A percentile compares a stretch with the other conserved stretches of the same genome.
Evolutionary conservation across 2,888 invertebrate genomes (phyloP).

Genomic region (Ormyrus labotus): DNA sequence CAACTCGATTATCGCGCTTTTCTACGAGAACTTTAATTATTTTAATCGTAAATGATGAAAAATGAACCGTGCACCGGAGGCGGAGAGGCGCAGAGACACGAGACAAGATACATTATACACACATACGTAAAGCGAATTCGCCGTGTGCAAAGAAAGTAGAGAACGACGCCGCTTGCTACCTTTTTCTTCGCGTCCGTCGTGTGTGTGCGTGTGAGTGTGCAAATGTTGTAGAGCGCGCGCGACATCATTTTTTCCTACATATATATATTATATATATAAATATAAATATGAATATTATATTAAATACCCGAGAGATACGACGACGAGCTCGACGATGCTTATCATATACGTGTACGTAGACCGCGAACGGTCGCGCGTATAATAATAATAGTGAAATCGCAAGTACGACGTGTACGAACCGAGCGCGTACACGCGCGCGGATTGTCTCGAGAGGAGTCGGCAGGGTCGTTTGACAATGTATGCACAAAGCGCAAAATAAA

Average conservation of each 20-base stretch:
- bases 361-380: neutral
- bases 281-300: slow-evolving; percentile 3
- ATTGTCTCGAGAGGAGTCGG: neutral
- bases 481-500: slow-evolving; percentile 32
- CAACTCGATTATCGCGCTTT: slow-evolving; percentile 41
- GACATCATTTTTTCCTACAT: slow-evolving; percentile 40
- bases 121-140: no score
- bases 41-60: neutral
- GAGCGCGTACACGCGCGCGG: neutral
- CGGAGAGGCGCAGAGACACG: no score
- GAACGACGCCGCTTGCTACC: neutral
- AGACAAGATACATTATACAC: no score
- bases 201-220: slow-evolving; percentile 8
- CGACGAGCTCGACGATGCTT: slow-evolving; percentile 17
- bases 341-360: neutral
- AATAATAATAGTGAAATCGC: neutral
- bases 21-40: slow-evolving; percentile 31
- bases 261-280: slow-evolving; percentile 19
- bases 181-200: slow-evolving; percentile 33
- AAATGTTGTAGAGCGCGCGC: slow-evolving; percentile 27
- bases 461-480: slow-evolving; percentile 29
- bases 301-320: neutral
- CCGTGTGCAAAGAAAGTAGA: no score
- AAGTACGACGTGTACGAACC: neutral
- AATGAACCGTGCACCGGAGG: no score